Evolutionary conservation across 2,888 invertebrate genomes (phyloP), one percentile per base, ranked within the genome.

Genomic region (Gari tellinella): DNA sequence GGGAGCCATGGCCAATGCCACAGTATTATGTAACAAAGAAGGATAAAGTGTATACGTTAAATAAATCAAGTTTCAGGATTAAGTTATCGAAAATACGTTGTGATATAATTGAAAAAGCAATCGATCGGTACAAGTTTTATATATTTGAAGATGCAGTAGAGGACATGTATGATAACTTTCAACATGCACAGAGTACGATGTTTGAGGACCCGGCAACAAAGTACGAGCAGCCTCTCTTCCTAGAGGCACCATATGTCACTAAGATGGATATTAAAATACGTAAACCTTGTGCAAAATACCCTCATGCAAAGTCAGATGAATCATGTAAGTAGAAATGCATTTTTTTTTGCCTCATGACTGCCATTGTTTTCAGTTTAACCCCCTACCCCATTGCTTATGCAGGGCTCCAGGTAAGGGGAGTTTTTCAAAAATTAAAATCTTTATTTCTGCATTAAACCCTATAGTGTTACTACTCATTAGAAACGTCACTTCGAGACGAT

Each of bases 1-100:
- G 95, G 0, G 94, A 94, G 89, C 93, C 95, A 0, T 95, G 95
- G 95, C 96, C 96, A 0, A 92, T 93, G 86, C 95, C 95, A 0
- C 94, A 94, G 72, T 81, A 91, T 46, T 92, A 92, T 80, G 85
- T 89, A 43, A 85, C 90, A 19, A 88, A 90, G 38, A 84, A 90
- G 19, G 89, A 90, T 5, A 82, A 76, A 67, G 73, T 88, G 5
- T 87, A 77, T 61, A 63, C 58, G 51, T 68, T 88, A n/a, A 80
- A 84, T 55, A 72, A 76, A 23, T 79, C 79, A 26, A 72, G 70
- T 37, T 87, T 89, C 57, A 68, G 76, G 25, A 86, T 88, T 72
- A 72, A 83, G 40, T 69, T 86, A 93, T 92, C 80, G 87, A 92
- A 92, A 46, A 85, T 93, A 56, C 92, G 91, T 10, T 95, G 95